Conservation (phyloP, 2,113 vertebrate genomes). For the Tetraodon nigroviridis region DNA sequence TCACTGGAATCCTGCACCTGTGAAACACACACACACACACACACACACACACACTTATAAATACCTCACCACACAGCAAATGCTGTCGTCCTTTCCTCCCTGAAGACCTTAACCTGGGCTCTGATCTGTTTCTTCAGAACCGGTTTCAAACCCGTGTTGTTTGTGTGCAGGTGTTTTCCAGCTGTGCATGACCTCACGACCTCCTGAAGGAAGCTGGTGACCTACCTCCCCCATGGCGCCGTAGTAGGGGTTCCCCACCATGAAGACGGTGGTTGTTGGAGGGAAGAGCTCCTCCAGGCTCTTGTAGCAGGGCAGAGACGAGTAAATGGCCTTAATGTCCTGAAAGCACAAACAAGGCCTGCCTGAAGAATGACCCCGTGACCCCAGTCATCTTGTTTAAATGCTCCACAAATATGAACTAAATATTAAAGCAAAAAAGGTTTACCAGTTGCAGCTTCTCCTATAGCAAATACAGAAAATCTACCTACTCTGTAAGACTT, state of each 20-base stretch:
- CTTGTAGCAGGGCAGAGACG: constrained; percentile 78
- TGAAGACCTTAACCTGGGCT: background rate
- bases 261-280: constrained; percentile 83
- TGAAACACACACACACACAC: background rate
- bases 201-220: constrained; percentile 8
- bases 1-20: constrained; percentile 92
- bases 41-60: background rate
- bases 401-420: too few species aligned
- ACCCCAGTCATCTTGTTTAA: too few species aligned
- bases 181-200: too few species aligned
- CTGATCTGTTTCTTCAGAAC: background rate
- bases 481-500: too few species aligned
- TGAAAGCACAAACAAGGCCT: constrained; percentile 45
- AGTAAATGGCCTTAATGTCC: constrained; percentile 91
- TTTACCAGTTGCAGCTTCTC: too few species aligned
- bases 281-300: constrained; percentile 91
- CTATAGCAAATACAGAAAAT: too few species aligned
- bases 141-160: background rate
- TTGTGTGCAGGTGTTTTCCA: background rate
- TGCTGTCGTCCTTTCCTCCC: background rate
- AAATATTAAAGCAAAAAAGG: too few species aligned
- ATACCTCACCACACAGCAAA: background rate
- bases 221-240: constrained; percentile 91
- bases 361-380: background rate
- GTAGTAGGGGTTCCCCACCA: constrained; percentile 94